Base-by-base conservation (phyloP, 2,888 invertebrate species). In the Balanococcus diminutus region DNA sequence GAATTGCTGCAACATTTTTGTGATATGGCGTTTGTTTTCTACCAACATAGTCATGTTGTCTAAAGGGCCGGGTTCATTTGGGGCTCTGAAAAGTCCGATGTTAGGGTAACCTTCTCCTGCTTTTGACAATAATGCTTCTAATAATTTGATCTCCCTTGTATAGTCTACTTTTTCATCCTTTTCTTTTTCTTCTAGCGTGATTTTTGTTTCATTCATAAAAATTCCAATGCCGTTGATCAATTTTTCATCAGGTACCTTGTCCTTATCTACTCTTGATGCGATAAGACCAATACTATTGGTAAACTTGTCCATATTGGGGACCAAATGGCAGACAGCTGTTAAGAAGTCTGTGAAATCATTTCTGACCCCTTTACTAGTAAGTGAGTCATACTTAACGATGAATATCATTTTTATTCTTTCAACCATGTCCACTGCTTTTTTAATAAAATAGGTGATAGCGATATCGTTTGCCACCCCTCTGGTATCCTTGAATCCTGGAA, bases 361-460 rank as follows among this genome's bases (percentile, higher is more conserved):
- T 28, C 87, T 81, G 39, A 86, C 83, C 8, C 36, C 84, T 39
- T 84, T 87, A 9, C 4, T 11, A 28, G 39, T 9, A 4, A 89
- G 88, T 88, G 89, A 89, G 79, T 88, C 86, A 46, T 88, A 86
- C 61, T 87, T 87, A 0, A 87, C 87, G 16, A 88, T 88, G 75
- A 89, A 89, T 6, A 87, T 86, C 16, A 89, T 19, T 86, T 88
- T 88, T 88, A 89, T 88, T 25, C 88, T 86, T 3, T 87, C 25
- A 1, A 87, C 88, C 46, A 88, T 87, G 6, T 87, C 82, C 5
- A 87, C 88, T 25, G 89, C 89, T 75, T 88, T 88, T 86, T 89
- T 89, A 88, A 89, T 88, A 22, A 88, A 87, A 86, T 89, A 89
- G 83, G 89, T 88, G 1, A 88, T 81, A 2, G 88, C 88, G 67